Evolutionary conservation across 2,113 vertebrate species (phyloP), one percentile per base, ranked within the genome.

Genomic region (Cairina moschata): DNA sequence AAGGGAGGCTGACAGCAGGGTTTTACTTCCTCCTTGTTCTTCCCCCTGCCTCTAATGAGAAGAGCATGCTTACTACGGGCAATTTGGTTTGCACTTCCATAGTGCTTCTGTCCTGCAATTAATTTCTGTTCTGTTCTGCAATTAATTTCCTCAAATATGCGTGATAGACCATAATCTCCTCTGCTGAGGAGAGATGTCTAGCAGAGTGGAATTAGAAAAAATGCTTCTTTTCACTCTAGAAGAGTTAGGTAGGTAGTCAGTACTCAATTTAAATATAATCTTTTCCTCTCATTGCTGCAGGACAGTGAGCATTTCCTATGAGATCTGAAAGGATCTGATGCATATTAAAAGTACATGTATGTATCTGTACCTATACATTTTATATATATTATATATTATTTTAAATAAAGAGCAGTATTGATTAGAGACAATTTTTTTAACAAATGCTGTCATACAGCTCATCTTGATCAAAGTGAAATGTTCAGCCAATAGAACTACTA

Each of bases 11-110:
- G 55, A 69, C n/a, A 85, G 40, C 44, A 44, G 83, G 36, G 38
- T 31, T 83, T 91, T 74, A 44, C 90, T 95, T 95, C 79, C 76
- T 77, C 42, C 72, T 86, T 73, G 54, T 85, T 50, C 38, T 8
- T 83, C 11, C 42, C 25, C 22, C 25, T 11, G 5, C n/a, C 58
- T 59, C 48, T 1, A 1, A 3, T 59, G 44, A 74, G 48, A 31
- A 75, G 62, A 73, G 38, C 44, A 23, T 59, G 34, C 66, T 66
- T 15, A 6, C 34, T 46, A 15, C 32, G 46, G 34, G 52, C 65
- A 9, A 31, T 40, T 9, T 9, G 32, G 38, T 50, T 77, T 48
- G 50, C 50, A 32, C 32, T 71, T 7, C 17, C 17, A 32, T 8
- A 20, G 56, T 21, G 20, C 46, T 89, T 59, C 65, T 22, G 42